Conservation (phyloP, 2,113 vertebrate genomes). For the Eonycteris spelaea region DNA sequence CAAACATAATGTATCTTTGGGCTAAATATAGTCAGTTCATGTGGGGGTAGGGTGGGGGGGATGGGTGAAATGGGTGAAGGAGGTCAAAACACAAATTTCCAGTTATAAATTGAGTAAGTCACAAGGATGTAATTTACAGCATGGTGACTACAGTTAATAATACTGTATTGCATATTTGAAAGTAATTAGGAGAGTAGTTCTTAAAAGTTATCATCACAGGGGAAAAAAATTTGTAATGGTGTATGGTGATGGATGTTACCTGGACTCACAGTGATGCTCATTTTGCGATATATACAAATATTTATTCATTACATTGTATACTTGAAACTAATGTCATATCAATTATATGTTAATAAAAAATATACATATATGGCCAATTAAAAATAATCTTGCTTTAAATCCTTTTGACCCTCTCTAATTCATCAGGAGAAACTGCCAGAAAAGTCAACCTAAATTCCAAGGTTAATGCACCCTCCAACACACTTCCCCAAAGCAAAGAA, state of each 20-base stretch:
- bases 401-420: background rate
- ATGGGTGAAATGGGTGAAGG: background rate
- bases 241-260: background rate
- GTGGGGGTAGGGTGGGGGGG: background rate
- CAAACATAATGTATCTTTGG: background rate
- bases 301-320: background rate
- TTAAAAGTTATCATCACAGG: background rate
- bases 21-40: background rate
- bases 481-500: background rate
- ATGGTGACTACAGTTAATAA: background rate
- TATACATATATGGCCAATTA: background rate
- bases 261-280: background rate
- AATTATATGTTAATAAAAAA: background rate
- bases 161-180: background rate
- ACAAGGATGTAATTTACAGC: background rate
- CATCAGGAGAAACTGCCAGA: background rate
- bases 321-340: background rate
- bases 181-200: background rate
- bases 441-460: background rate
- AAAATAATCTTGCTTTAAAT: slow-evolving; percentile 13
- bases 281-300: background rate
- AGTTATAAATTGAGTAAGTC: background rate
- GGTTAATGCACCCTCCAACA: background rate
- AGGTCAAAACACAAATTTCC: background rate
- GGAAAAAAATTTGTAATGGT: background rate